These are phyloP conservation scores for Xestia sexstrigata DNA, from an alignment of 2,888 invertebrate species.

Conservation along the genomic window DNA sequence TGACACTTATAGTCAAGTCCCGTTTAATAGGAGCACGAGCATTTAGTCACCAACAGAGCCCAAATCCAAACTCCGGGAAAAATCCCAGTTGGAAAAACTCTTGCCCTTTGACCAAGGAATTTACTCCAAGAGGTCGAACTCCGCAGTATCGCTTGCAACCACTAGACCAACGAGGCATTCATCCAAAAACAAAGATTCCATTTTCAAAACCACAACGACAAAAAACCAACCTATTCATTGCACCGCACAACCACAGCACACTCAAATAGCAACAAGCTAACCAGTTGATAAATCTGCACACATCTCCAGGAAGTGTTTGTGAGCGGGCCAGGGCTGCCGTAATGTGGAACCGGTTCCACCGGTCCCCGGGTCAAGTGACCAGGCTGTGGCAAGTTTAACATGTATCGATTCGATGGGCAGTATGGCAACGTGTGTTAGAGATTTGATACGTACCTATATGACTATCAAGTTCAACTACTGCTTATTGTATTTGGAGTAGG, in stretches of 20 bases:
- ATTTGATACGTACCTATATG: constrained; percentile 8
- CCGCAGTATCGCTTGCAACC: not conserved
- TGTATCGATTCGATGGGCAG: constrained; percentile 20
- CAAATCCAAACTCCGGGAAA: not conserved
- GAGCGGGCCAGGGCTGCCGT: constrained; percentile 49
- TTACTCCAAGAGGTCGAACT: not conserved
- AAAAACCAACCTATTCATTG: not conserved
- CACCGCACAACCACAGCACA: constrained; percentile 15
- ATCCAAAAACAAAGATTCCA: not conserved
- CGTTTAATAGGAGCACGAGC: not conserved
- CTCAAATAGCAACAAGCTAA: constrained; percentile 6
- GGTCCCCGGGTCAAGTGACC: constrained; percentile 56
- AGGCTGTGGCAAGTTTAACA: constrained; percentile 43
- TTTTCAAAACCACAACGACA: not conserved
- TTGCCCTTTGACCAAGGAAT: not conserved
- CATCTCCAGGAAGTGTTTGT: constrained; percentile 54
- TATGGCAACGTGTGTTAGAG: constrained; percentile 25
- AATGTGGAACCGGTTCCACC: constrained; percentile 54
- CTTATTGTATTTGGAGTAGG: no score
- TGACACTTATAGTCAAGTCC: not conserved
- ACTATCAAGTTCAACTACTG: not conserved
- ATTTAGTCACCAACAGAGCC: not conserved
- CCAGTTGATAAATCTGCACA: constrained; percentile 52
- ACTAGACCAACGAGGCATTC: not conserved
- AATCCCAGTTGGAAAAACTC: not conserved